A percentile compares a stretch with the other conserved stretches of the same genome.
phyloP scores from a whole-genome alignment of 1,140 invertebrate genomes.

The Telenomus remus region DNA sequence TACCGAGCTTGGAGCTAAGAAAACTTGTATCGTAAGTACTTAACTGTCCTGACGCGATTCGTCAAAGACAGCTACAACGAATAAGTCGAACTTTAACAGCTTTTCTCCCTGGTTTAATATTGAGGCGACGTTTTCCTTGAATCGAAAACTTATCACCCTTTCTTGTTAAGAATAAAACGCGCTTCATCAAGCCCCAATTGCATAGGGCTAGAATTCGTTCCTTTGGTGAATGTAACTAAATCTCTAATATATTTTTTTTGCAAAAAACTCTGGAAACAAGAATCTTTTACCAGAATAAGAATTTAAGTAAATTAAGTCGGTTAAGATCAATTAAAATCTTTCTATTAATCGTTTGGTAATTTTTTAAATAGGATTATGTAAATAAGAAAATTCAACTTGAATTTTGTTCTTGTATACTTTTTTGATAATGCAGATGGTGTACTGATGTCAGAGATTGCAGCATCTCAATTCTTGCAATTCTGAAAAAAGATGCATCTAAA shows the following conservation, averaged over 20 bases:
- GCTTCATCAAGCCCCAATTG: neutral
- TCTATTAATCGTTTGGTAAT: too few species aligned
- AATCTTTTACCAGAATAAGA: neutral
- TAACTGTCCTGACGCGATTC: conserved; percentile 43
- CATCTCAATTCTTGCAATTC: neutral
- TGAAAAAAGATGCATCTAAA: conserved; percentile 1
- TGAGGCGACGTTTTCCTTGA: conserved; percentile 24
- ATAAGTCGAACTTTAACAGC: conserved; percentile 36
- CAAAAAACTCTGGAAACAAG: too few species aligned
- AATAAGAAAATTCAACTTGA: too few species aligned
- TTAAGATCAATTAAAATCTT: too few species aligned
- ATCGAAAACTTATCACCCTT: conserved; percentile 17
- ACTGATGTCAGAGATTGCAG: too few species aligned
- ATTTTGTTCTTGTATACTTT: too few species aligned
- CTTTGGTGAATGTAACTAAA: too few species aligned
- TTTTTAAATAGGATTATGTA: too few species aligned
- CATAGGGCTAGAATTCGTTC: too few species aligned
- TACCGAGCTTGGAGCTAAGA: conserved; percentile 28
- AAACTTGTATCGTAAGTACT: conserved; percentile 46
- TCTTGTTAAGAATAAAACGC: conserved; percentile 1
- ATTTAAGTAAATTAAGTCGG: too few species aligned
- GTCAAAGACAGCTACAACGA: conserved; percentile 41
- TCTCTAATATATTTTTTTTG: conserved; percentile 2
- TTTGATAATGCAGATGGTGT: too few species aligned
- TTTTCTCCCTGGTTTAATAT: conserved; percentile 25